A percentile compares a stretch with the other conserved stretches of the same genome.
Conservation (phyloP, 2,797 vertebrate genomes). For the Diplodus puntazzo region DNA sequence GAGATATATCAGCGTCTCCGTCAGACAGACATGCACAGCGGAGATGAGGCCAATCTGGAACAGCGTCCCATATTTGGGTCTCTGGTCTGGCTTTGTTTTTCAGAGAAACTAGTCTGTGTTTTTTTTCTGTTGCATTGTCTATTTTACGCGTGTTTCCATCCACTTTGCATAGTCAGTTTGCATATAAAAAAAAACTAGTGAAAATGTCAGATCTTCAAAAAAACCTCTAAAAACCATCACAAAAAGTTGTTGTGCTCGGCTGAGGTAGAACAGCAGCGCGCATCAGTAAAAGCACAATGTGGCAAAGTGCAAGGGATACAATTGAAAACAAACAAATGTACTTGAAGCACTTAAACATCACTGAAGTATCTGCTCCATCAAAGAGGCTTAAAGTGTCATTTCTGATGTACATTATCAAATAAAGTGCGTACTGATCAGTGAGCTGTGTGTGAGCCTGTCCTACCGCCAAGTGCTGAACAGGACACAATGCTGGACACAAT, state of each 20-base stretch:
- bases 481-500: too few relatives aligned
- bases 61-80: neutral
- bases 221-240: neutral
- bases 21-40: slow-evolving; percentile 9
- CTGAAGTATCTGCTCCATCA: too few relatives aligned
- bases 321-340: too few relatives aligned
- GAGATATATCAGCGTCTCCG: slow-evolving; percentile 19
- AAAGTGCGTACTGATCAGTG: too few relatives aligned
- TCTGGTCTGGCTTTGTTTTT: neutral
- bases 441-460: too few relatives aligned
- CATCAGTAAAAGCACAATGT: neutral
- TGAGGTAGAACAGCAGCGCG: neutral
- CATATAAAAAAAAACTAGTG: neutral
- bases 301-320: neutral
- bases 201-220: neutral
- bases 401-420: too few relatives aligned
- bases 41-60: neutral
- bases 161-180: too few relatives aligned
- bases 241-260: neutral
- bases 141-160: neutral
- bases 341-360: too few relatives aligned
- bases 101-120: neutral
- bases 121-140: neutral
- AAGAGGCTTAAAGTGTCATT: too few relatives aligned
- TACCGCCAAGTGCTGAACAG: too few relatives aligned